Evolutionary conservation across 2,888 invertebrate genomes (phyloP).

Genomic region (Phyto melanocephala): DNA sequence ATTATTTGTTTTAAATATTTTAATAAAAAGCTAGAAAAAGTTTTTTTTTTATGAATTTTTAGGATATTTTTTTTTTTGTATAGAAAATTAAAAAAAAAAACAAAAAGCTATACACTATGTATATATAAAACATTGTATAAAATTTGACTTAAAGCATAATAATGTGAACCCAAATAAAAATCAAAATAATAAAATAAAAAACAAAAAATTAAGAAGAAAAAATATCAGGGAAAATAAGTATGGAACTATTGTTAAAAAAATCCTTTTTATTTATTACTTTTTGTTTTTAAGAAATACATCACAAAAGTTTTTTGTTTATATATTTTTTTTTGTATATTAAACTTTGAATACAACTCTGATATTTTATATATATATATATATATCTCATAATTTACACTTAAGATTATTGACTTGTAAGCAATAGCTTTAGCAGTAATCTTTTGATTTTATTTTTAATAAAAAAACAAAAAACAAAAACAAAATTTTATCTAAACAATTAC

Average conservation of each 20-base stretch:
- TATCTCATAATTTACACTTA: slow-evolving; percentile 35
- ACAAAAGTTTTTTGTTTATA: slow-evolving; percentile 34
- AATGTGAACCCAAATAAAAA: slow-evolving; percentile 44
- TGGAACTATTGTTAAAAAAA: slow-evolving; percentile 37
- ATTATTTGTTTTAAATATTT: slow-evolving; percentile 31
- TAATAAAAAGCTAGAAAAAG: slow-evolving; percentile 68
- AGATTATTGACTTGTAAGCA: slow-evolving; percentile 62
- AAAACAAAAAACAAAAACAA: slow-evolving; percentile 30
- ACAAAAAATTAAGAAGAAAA: slow-evolving; percentile 34
- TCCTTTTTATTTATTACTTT: slow-evolving; percentile 1
- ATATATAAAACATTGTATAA: slow-evolving; percentile 60
- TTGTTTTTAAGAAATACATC: slow-evolving; percentile 53
- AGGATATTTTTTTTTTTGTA: slow-evolving; percentile 53
- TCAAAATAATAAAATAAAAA: slow-evolving; percentile 28
- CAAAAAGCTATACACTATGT: too few species aligned
- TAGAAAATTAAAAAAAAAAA: slow-evolving; percentile 51
- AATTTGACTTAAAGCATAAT: slow-evolving; percentile 36
- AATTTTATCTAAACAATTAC: slow-evolving; percentile 16
- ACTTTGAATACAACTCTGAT: slow-evolving; percentile 46
- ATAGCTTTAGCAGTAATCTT: slow-evolving; percentile 40
- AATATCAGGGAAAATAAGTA: slow-evolving; percentile 4
- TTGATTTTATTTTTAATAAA: slow-evolving; percentile 66
- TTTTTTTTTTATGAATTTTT: slow-evolving; percentile 48
- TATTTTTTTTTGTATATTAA: slow-evolving; percentile 6
- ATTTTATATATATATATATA: too few species aligned